Percentiles rank a stretch among this genome's conserved stretches.
Conservation (phyloP, 2,888 invertebrate genomes). For the Phrixothrix hirtus region DNA sequence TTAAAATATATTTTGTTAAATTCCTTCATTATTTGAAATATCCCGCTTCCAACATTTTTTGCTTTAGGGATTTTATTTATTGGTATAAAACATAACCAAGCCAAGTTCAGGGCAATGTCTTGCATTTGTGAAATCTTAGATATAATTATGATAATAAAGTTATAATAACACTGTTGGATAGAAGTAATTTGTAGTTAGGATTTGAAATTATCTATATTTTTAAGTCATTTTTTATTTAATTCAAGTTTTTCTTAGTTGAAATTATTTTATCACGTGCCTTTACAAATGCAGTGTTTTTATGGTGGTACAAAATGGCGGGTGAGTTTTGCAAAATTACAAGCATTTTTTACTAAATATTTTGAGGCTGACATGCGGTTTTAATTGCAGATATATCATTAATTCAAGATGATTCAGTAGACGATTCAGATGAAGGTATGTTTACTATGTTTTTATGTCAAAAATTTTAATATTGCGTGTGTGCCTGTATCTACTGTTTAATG, state of each 20-base stretch:
- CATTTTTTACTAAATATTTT: slow-evolving; percentile 15
- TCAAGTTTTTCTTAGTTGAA: no score
- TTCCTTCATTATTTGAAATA: no score
- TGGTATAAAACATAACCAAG: background rate
- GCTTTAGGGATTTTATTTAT: background rate
- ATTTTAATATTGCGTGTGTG: slow-evolving; percentile 10
- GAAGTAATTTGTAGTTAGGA: no score
- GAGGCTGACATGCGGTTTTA: slow-evolving; percentile 29
- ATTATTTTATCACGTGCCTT: slow-evolving; percentile 55
- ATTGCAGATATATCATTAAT: slow-evolving; percentile 52
- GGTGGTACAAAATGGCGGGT: slow-evolving; percentile 56
- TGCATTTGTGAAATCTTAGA: no score
- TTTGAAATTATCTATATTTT: no score
- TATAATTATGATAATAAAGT: no score
- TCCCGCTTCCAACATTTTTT: no score
- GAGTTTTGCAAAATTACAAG: slow-evolving; percentile 41
- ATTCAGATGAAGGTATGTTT: slow-evolving; percentile 54
- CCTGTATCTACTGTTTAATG: no score
- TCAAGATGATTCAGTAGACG: slow-evolving; percentile 49
- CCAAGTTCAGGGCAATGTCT: background rate
- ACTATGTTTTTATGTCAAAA: slow-evolving; percentile 30
- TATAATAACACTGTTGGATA: no score
- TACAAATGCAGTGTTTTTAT: slow-evolving; percentile 54
- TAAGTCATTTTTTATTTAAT: no score
- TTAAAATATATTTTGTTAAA: slow-evolving; percentile 17